phyloP scores from a whole-genome alignment of 2,888 invertebrate species.

The Caenorhabditis japonica region DNA sequence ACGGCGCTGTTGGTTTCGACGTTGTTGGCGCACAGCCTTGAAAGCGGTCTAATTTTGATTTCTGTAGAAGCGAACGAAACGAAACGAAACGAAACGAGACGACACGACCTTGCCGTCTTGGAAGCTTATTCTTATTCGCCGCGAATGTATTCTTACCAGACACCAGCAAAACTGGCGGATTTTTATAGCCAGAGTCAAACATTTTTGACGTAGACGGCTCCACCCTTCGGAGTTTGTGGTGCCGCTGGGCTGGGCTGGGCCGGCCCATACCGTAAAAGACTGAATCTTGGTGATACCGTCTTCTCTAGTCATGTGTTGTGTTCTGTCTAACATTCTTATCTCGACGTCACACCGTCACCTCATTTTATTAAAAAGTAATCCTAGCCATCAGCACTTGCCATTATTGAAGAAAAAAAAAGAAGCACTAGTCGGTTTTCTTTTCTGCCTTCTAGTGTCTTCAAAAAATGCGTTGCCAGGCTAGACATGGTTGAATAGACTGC shows the following conservation, averaged over 20 bases:
- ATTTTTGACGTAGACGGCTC: constrained; percentile 13
- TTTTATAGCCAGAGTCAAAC: neutral
- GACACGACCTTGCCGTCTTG: constrained; percentile 2
- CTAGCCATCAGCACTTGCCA: too few relatives aligned
- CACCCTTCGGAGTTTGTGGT: too few relatives aligned
- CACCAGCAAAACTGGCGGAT: neutral
- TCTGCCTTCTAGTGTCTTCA: too few relatives aligned
- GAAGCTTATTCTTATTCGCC: neutral
- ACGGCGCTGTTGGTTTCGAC: constrained; percentile 6
- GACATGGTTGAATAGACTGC: constrained; percentile 14
- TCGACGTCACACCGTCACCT: neutral
- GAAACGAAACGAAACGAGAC: too few relatives aligned
- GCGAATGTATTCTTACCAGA: neutral
- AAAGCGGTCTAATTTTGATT: constrained; percentile 38
- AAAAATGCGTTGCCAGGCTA: too few relatives aligned
- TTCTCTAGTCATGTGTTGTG: constrained; percentile 8
- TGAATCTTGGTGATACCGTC: constrained; percentile 5
- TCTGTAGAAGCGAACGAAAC: neutral
- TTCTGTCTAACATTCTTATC: constrained; percentile 14
- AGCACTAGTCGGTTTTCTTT: too few relatives aligned
- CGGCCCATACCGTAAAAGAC: constrained; percentile 41
- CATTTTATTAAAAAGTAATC: neutral
- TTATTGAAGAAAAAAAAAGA: too few relatives aligned
- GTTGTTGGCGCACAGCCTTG: constrained; percentile 22
- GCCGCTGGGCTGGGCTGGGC: constrained; percentile 31